These are phyloP conservation scores for Sarcophaga variegata DNA, from an alignment of 2,888 invertebrate species.

Conservation along the genomic window DNA sequence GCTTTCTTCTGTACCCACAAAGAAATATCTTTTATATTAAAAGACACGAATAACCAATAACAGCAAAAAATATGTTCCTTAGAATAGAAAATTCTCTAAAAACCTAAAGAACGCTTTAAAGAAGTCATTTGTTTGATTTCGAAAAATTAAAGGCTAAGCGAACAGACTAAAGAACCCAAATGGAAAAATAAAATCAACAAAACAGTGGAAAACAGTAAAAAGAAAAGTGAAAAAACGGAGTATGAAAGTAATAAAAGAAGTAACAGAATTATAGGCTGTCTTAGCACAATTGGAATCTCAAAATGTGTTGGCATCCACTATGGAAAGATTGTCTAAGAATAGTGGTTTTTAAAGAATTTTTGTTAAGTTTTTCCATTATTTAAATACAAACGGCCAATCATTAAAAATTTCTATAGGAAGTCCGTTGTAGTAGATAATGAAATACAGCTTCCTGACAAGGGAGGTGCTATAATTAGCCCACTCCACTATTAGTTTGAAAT, in stretches of 20 bases:
- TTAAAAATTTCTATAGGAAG: too few species aligned
- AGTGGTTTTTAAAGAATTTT: too few species aligned
- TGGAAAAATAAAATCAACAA: conserved; percentile 24
- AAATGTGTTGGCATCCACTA: too few species aligned
- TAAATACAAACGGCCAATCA: too few species aligned
- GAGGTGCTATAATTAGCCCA: too few species aligned
- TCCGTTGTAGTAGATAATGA: too few species aligned
- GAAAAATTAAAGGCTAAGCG: conserved; percentile 16
- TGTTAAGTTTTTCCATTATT: too few species aligned
- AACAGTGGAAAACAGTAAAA: conserved; percentile 17
- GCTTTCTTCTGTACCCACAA: conserved; percentile 56
- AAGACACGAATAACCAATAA: conserved; percentile 19
- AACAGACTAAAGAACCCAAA: conserved; percentile 17
- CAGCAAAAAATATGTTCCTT: not conserved
- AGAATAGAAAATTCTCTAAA: not conserved
- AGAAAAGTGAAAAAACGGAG: not conserved
- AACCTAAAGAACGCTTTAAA: conserved; percentile 22
- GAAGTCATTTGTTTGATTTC: conserved; percentile 29
- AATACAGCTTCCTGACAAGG: too few species aligned
- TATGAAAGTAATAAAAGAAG: not conserved
- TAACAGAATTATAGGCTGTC: not conserved
- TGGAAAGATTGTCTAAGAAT: too few species aligned
- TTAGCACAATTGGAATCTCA: too few species aligned
- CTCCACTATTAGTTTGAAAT: too few species aligned
- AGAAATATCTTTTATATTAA: not conserved